These are phyloP conservation scores for Actinia tenebrosa DNA, from an alignment of 64 coral and sea anemone genomes.

Conservation along the genomic window DNA sequence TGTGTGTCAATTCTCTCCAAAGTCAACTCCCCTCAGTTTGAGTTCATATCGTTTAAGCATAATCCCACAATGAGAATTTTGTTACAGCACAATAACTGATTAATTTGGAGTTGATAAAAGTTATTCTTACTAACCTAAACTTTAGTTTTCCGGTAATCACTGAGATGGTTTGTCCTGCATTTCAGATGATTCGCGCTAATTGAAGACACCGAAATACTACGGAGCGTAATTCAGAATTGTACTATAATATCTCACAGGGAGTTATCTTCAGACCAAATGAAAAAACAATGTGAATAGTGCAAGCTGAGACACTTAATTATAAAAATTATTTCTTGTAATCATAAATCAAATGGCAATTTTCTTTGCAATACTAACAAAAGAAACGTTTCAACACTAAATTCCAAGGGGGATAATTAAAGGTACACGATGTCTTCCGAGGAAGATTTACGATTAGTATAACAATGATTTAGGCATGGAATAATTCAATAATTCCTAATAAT, in stretches of 20 bases:
- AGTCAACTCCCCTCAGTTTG: background rate
- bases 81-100: background rate
- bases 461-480: background rate
- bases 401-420: background rate
- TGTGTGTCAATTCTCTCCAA: background rate
- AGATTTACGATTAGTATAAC: slow-evolving; percentile 20
- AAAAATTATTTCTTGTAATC: background rate
- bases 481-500: too few species aligned
- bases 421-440: background rate
- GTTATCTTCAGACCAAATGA: background rate
- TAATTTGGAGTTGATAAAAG: background rate
- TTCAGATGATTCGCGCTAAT: background rate
- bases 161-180: background rate
- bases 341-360: background rate
- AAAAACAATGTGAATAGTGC: background rate
- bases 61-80: background rate
- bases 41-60: background rate
- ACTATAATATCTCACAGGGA: background rate
- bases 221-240: background rate
- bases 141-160: background rate
- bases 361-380: background rate
- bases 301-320: background rate
- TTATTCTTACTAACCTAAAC: background rate
- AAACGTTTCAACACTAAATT: background rate
- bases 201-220: background rate